Conservation (phyloP, 1,140 invertebrate species). For the Atta texana region DNA sequence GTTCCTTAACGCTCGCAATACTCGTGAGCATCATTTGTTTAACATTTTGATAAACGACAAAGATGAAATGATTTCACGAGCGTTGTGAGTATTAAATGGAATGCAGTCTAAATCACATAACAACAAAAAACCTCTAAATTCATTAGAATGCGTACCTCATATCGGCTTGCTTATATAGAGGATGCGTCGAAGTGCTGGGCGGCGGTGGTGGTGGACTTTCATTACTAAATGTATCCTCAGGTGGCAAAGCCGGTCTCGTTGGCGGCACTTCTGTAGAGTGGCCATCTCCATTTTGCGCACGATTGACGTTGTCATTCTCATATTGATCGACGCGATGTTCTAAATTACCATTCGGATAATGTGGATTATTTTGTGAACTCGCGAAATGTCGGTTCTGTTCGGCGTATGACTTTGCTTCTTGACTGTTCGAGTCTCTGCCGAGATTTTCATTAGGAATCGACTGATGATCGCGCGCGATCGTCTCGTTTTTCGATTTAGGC, state of each 20-base stretch:
- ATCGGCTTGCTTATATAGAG: slow-evolving; percentile 87
- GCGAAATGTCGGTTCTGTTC: slow-evolving; percentile 77
- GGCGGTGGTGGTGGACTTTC: slow-evolving; percentile 90
- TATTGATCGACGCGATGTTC: slow-evolving; percentile 78
- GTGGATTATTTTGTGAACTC: slow-evolving; percentile 67
- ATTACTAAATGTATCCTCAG: slow-evolving; percentile 79
- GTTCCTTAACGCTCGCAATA: too few species aligned
- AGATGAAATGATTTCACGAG: too few species aligned
- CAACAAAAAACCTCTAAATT: not conserved
- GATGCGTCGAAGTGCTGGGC: slow-evolving; percentile 91
- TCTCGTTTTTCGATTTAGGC: slow-evolving; percentile 72
- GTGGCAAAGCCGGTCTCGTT: slow-evolving; percentile 76
- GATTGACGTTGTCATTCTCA: slow-evolving; percentile 67
- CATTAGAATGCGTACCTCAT: slow-evolving; percentile 75
- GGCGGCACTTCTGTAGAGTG: slow-evolving; percentile 47
- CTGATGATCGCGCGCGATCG: slow-evolving; percentile 49
- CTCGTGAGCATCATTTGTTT: too few species aligned
- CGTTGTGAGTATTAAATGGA: too few species aligned
- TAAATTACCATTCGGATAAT: slow-evolving; percentile 78
- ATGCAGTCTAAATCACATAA: not conserved
- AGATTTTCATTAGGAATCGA: slow-evolving; percentile 60
- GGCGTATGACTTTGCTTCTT: slow-evolving; percentile 73
- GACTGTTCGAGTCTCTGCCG: slow-evolving; percentile 58
- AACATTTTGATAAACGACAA: too few species aligned
- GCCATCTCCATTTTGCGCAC: slow-evolving; percentile 67